A percentile compares a stretch with the other conserved stretches of the same genome.
Conservation (phyloP, 1,140 invertebrate species). For the Cotesia chilonis region DNA sequence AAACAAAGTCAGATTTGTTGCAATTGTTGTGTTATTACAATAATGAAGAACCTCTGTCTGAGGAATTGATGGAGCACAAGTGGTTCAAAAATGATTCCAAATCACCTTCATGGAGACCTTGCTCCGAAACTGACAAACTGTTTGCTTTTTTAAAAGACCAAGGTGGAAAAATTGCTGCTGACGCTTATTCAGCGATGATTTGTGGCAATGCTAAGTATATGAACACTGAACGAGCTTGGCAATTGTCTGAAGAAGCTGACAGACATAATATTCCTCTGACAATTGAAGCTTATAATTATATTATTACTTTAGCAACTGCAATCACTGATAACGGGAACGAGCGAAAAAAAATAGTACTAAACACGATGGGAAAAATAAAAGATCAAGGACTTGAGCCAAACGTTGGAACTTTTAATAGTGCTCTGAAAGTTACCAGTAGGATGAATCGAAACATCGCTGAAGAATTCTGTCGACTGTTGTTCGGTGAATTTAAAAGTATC, state of each 20-base stretch:
- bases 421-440: constrained; percentile 63
- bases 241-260: constrained; percentile 74
- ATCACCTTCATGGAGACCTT: constrained; percentile 39
- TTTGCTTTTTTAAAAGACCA: constrained; percentile 58
- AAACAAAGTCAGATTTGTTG: constrained; percentile 76
- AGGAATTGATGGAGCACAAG: constrained; percentile 79
- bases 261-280: constrained; percentile 72
- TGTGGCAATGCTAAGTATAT: constrained; percentile 70
- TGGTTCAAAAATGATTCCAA: constrained; percentile 71
- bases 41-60: constrained; percentile 70
- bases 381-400: constrained; percentile 72
- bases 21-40: constrained; percentile 88
- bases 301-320: constrained; percentile 71
- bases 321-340: constrained; percentile 67
- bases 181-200: constrained; percentile 67
- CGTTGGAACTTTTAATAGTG: constrained; percentile 77
- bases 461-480: constrained; percentile 61
- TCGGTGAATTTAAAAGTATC: constrained; percentile 77
- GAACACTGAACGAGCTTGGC: constrained; percentile 69
- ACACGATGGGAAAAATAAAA: constrained; percentile 72
- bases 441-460: neutral
- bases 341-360: constrained; percentile 60
- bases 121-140: constrained; percentile 42
- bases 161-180: constrained; percentile 58
- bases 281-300: constrained; percentile 74